Evolutionary conservation across 2,113 vertebrate species (phyloP), one percentile per base, ranked within the genome.

Genomic region (Corydoras maculifer): DNA sequence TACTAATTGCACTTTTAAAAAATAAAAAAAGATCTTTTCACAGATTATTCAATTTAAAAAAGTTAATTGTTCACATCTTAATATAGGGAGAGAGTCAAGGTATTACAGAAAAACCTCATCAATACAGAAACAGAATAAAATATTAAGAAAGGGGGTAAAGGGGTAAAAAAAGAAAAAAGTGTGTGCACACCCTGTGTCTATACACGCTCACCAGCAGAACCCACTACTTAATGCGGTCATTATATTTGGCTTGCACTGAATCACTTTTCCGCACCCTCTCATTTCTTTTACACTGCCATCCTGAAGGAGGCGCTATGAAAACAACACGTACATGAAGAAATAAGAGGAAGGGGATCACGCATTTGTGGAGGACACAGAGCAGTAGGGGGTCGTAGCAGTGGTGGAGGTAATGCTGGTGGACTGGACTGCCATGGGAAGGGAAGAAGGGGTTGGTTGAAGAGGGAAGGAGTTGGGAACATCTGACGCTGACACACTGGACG

Each of bases 1-100:
- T 85, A 82, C 84, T 90, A 91, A 91, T 90, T 91, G 90, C 90
- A 90, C 88, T 91, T 89, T 83, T 79, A 65, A 80, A 82, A 85
- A 82, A 11, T 10, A 81, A 79, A 73, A 86, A 78, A 86, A 84
- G 84, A 86, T 83, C 77, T 87, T 89, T 84, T 60, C 77, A 69
- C 82, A 80, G 82, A 78, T 84, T 82, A 81, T 69, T 79, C 81
- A 71, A 86, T 80, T 79, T 32, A 77, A 87, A 83, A 76, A 77
- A 75, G 77, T 79, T 75, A 43, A 43, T 43, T 43, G 35, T 43
- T 43, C 35, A 43, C 59, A 64, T 82, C 80, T 84, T 80, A 81
- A 79, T 75, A 82, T 72, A 58, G 72, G 79, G 81, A 85, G 81
- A 85, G 79, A 81, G 79, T 79, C 84, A 72, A 79, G 83, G 75